Conservation (phyloP, 2,797 vertebrate genomes). For the Propithecus deckenii region DNA sequence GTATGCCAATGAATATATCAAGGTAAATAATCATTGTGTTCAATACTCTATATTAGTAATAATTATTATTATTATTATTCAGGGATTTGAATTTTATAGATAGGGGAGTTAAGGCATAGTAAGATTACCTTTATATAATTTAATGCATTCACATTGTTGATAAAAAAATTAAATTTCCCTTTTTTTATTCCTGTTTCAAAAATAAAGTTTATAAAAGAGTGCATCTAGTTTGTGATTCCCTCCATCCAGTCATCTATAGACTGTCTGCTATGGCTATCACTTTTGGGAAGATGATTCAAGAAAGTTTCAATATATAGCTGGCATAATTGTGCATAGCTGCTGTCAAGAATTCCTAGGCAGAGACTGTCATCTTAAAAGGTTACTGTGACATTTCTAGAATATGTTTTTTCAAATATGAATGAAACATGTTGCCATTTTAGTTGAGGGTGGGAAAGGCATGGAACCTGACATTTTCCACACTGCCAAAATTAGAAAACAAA, state of each 20-base stretch:
- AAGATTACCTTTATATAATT: neutral
- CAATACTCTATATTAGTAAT: neutral
- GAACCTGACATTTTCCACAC: slow-evolving; percentile 77
- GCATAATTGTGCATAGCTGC: slow-evolving; percentile 73
- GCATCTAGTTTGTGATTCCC: slow-evolving; percentile 14
- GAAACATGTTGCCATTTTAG: slow-evolving; percentile 77
- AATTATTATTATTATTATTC: no score
- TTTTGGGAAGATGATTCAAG: slow-evolving; percentile 73
- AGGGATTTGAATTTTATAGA: neutral
- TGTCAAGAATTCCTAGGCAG: slow-evolving; percentile 78
- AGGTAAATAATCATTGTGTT: neutral
- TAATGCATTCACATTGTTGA: neutral
- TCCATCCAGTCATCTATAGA: slow-evolving; percentile 43
- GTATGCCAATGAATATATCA: neutral
- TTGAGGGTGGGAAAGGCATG: slow-evolving; percentile 66
- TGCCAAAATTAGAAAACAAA: slow-evolving; percentile 79
- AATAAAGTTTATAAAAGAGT: slow-evolving; percentile 41
- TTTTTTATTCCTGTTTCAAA: slow-evolving; percentile 44
- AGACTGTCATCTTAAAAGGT: slow-evolving; percentile 82
- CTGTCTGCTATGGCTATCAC: slow-evolving; percentile 62
- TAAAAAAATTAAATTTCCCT: slow-evolving; percentile 23
- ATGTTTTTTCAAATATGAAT: slow-evolving; percentile 79
- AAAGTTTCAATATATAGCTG: slow-evolving; percentile 66
- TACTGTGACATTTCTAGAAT: slow-evolving; percentile 84
- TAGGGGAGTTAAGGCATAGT: neutral